Evolutionary conservation across 2,797 vertebrate species (phyloP).

Genomic region (Fundulus diaphanus): DNA sequence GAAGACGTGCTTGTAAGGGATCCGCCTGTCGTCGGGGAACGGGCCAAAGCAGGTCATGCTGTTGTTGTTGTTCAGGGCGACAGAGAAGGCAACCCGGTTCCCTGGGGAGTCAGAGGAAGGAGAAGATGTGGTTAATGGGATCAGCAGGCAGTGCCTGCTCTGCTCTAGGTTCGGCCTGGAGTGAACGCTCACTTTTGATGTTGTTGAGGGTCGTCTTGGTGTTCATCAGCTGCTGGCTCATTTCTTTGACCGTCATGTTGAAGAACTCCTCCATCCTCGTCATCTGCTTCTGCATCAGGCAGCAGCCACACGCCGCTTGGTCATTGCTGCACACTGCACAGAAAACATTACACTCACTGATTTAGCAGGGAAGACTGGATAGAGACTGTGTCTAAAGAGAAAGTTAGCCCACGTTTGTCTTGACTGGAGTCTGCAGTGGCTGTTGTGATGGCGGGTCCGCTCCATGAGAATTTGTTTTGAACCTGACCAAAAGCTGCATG

Average conservation of each 20-base stretch:
- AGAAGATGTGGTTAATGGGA: neutral
- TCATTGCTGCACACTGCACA: conserved; percentile 68
- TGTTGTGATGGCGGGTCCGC: neutral
- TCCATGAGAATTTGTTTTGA: neutral
- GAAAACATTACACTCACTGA: neutral
- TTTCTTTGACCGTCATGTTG: conserved; percentile 34
- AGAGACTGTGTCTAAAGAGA: neutral
- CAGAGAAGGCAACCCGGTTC: conserved; percentile 78
- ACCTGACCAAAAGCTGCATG: conserved; percentile 36
- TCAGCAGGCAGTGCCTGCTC: neutral
- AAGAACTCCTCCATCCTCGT: conserved; percentile 60
- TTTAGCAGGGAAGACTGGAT: neutral
- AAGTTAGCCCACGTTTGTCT: neutral
- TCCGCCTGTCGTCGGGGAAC: fast-evolving
- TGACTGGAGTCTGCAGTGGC: neutral
- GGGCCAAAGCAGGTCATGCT: conserved; percentile 41
- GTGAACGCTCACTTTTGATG: conserved; percentile 64
- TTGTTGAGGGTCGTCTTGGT: conserved; percentile 46
- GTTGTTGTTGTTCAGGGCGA: conserved; percentile 57
- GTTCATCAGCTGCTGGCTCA: conserved; percentile 43
- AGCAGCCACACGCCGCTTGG: conserved; percentile 75
- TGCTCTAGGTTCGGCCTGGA: neutral
- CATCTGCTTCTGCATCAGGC: conserved; percentile 74
- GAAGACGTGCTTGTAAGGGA: conserved; percentile 63
- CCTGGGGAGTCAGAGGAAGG: conserved; percentile 47